Base-by-base conservation (phyloP, 2,888 invertebrate species). In the Drosophila quinaria region DNA sequence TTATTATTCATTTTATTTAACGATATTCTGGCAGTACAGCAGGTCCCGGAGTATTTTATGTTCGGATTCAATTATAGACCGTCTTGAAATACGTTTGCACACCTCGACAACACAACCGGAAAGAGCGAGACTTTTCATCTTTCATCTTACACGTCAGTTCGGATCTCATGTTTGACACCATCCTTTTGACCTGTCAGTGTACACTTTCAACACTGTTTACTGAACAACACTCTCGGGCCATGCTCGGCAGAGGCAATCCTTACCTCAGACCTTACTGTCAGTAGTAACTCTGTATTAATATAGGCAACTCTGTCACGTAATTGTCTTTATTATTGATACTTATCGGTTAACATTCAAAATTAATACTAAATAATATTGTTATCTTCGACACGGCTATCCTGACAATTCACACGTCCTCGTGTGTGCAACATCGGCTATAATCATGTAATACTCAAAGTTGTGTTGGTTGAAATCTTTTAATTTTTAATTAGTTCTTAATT, bases 381-480 rank as follows among this genome's bases (percentile, higher is more conserved):
- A 22, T 22, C 22, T 22, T 22, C 22, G 22, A 22, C 22, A 22
- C 35, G 35, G 35, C 35, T 37, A 37, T 37, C 37, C 37, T 37
- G 37, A 37, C 37, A n/a, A 37, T 37, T 37, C 37, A 37, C 37
- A 37, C 37, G 37, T 37, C n/a, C 37, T 37, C 37, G 37, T 37
- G 37, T 37, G 37, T 37, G 37, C n/a, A 37, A 37, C 37, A 1
- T n/a, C 37, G 37, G 37, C 37, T 37, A 37, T 37, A n/a, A 37
- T 37, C 37, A 37, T 37, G 37, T n/a, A n/a, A 6, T 37, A 37
- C 37, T 37, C 37, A 37, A 37, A 37, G 37, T 37, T 37, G 37
- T 37, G 13, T 35, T 35, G 11, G 35, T 35, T 35, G 35, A 33
- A 33, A 33, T 33, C 33, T 33, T 33, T 33, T 33, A 35, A 35